These are phyloP conservation scores for Neomorphus geoffroyi DNA, from an alignment of 2,797 vertebrate genomes.

Conservation along the genomic window DNA sequence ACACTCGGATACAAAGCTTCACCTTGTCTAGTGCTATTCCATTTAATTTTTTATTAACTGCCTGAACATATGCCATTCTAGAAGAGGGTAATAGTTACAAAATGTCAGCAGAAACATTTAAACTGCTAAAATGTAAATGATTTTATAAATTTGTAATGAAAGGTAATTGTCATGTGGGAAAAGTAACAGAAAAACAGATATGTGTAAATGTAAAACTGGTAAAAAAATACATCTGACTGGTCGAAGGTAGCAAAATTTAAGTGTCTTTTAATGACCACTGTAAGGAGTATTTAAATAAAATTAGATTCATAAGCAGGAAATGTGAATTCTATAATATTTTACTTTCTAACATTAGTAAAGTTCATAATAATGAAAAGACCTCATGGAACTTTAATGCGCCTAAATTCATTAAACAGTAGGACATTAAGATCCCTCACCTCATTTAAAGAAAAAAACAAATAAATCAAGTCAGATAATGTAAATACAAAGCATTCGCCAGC, in stretches of 20 bases:
- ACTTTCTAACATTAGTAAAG: constrained; percentile 82
- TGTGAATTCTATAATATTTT: constrained; percentile 83
- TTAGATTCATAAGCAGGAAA: constrained; percentile 78
- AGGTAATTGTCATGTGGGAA: constrained; percentile 90
- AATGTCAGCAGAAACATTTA: constrained; percentile 95
- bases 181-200: constrained; percentile 84
- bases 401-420: constrained; percentile 73
- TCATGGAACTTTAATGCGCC: constrained; percentile 78
- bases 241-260: constrained; percentile 73
- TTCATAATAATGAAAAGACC: constrained; percentile 76
- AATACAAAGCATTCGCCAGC: constrained; percentile 40
- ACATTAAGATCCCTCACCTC: constrained; percentile 65
- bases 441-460: constrained; percentile 70
- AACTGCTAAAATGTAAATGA: constrained; percentile 91
- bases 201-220: constrained; percentile 75
- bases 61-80: constrained; percentile 90
- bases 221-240: constrained; percentile 74
- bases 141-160: constrained; percentile 97
- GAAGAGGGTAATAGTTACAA: constrained; percentile 93
- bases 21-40: constrained; percentile 83
- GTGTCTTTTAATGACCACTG: constrained; percentile 80
- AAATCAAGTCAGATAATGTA: constrained; percentile 70
- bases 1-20: constrained; percentile 76
- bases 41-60: constrained; percentile 92
- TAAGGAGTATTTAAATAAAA: constrained; percentile 82